Base-by-base conservation (phyloP, 2,888 invertebrate genomes). In the Trissolcus brochymenae region DNA sequence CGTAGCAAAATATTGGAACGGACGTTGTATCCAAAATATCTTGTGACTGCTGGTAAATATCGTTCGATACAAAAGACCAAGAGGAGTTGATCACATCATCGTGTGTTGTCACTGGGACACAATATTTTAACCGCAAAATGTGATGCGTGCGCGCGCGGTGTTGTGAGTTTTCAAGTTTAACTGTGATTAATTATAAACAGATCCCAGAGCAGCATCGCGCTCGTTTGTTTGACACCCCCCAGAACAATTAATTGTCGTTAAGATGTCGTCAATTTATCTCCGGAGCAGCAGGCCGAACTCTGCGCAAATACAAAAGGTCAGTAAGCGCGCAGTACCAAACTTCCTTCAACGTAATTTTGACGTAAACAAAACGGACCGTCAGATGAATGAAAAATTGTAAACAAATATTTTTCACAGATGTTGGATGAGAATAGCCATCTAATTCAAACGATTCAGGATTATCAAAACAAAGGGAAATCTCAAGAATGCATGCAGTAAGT, bases 391-490 rank as follows among this genome's bases (percentile, higher is more conserved):
- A 35, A 0, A 6, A 1, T 35, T 35, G 35, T 35, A 35, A 35
- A 35, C 35, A 35, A 35, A 35, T 35, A 49, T 19, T 60, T 62
- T 64, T 46, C 86, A 25, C 25, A 98, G 93, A 95, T 99, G 93
- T 91, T 99, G 76, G 98, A 99, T 91, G 99, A 99, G 90, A 99
- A 99, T 90, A 96, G 96, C 83, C 97, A 98, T 88, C 92, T 99
- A 53, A 98, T 99, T 84, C 97, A 98, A 91, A 96, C 97, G 7
- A 98, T 99, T 86, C 96, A 97, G 89, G 98, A 99, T 83, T 98
- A 95, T 90, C 98, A 99, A 90, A 95, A 94, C 81, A 97, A 97
- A 91, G 98, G 98, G 75, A 98, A 98, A 89, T 91, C 94, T 17
- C 94, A 95, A 90, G 98, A 98, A 91, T 96, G 96, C 87, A 93